Conservation (phyloP, 2,797 vertebrate species). For the Mus spretus region DNA sequence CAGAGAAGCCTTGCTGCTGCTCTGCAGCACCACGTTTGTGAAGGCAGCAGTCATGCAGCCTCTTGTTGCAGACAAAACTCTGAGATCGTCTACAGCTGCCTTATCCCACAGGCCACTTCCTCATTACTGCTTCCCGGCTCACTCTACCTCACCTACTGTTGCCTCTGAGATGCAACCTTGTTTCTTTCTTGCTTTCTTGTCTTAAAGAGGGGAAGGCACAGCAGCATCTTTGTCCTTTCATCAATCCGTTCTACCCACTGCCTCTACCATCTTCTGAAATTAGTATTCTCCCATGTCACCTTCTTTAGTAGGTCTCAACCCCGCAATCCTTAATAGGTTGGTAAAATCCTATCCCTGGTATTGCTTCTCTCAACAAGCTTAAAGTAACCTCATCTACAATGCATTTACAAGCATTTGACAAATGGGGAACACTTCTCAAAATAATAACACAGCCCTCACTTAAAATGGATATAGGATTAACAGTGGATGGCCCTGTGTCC, state of each 20-base stretch:
- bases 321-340: background rate
- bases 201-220: background rate
- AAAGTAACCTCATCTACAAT: background rate
- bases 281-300: background rate
- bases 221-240: no score
- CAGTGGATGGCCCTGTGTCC: background rate
- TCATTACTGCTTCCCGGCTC: fast-evolving
- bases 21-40: background rate
- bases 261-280: background rate
- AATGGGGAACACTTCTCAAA: background rate
- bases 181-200: background rate
- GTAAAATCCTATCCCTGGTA: background rate
- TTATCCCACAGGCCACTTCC: background rate
- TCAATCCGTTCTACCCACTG: background rate
- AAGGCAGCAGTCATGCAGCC: background rate
- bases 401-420: no score
- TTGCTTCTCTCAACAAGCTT: background rate
- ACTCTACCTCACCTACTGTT: background rate
- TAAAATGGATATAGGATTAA: background rate
- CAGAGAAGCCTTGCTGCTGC: background rate
- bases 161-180: background rate
- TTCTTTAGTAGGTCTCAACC: background rate
- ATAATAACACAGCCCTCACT: background rate
- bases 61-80: background rate
- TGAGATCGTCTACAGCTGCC: background rate